Percentiles rank a stretch among this genome's conserved stretches.
phyloP scores from a whole-genome alignment of 2,113 vertebrate species.

The Neomonachus schauinslandi region DNA sequence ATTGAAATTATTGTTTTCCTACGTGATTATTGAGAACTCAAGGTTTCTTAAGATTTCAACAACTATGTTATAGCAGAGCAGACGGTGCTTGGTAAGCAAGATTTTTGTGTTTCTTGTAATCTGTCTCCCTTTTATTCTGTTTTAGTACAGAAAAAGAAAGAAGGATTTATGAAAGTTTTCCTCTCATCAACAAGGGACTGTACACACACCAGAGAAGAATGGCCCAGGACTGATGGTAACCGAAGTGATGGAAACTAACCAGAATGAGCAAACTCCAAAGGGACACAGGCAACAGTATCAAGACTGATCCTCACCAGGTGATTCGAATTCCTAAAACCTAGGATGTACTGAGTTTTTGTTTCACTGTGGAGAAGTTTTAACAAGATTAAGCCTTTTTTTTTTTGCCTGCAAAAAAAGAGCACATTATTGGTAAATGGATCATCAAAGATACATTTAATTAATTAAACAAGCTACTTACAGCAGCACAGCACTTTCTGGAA shows the following conservation, averaged over 20 bases:
- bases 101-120: background rate
- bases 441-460: constrained; percentile 8
- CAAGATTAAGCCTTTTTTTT: background rate
- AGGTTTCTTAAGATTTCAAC: constrained; percentile 52
- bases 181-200: background rate
- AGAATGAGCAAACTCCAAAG: background rate
- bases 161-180: background rate
- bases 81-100: background rate
- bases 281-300: background rate
- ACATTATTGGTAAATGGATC: background rate
- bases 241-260: background rate
- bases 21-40: constrained; percentile 23
- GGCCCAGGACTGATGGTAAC: background rate
- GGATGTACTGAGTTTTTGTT: background rate
- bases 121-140: constrained; percentile 24
- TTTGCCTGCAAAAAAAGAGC: background rate
- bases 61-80: background rate
- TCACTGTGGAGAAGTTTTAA: background rate
- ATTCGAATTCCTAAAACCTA: background rate
- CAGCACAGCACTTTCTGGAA: background rate
- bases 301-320: background rate
- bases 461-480: background rate
- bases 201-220: background rate
- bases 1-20: constrained; percentile 50
- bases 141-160: background rate